Base-by-base conservation (phyloP, 2,113 vertebrate species). In the Misgurnus mizolepis region DNA sequence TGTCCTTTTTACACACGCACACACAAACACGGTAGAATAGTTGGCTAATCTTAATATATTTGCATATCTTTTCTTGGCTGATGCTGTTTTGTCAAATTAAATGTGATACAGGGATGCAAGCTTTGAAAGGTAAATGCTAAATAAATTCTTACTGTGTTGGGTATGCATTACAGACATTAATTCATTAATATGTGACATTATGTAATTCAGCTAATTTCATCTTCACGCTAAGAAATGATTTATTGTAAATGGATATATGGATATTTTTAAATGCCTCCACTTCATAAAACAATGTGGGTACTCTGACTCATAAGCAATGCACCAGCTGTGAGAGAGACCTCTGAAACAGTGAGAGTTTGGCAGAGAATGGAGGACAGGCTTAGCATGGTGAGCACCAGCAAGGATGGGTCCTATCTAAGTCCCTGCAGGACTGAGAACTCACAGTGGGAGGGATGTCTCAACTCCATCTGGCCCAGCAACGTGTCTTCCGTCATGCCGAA, bases 241-340 rank as follows among this genome's bases (percentile, higher is more conserved):
- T 9, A 58, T 18, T 76, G 73, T 64, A 64, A 49, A 76, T 39
- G 58, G 5, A 12, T n/a, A 76, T 53, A 47, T 77, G 62, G 75
- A 67, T 77, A 77, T 77, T 77, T 77, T 77, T 69, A 80, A 76
- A 80, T 56, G 15, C 56, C 12, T 40, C 60, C 67, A 78, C 75
- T 34, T 80, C 15, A 67, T 73, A 80, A 62, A 77, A 78, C 76
- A 73, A 67, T 71, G 77, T 72, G 76, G 76, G 64, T 83, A 62
- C 64, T 80, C 76, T 86, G 85, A 86, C 87, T 86, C 86, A 85
- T 40, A 88, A 88, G 87, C 88, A 85, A 82, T 2, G 53, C 80
- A 87, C 86, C 86, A 88, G 88, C 90, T 92, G 90, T 87, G 90
- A 84, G 66, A 73, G 76, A 60, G 86, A 86, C 85, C 88, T 87